phyloP scores from a whole-genome alignment of 2,113 vertebrate genomes.

The Chinchilla lanigera region DNA sequence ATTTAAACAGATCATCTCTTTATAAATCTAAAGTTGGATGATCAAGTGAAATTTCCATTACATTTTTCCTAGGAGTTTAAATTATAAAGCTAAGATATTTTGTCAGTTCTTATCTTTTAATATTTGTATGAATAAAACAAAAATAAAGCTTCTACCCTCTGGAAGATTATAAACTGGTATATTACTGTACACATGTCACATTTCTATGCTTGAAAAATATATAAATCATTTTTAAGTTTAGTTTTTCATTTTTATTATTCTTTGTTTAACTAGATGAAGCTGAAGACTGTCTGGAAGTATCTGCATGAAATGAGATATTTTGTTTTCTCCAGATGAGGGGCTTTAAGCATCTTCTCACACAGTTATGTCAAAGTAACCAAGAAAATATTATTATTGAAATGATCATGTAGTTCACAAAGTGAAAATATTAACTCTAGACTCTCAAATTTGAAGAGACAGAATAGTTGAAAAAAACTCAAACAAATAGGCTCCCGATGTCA shows the following conservation, averaged over 20 bases:
- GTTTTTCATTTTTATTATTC: constrained; percentile 39
- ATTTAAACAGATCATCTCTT: neutral
- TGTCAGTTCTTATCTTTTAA: constrained; percentile 58
- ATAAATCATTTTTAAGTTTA: neutral
- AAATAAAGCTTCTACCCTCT: constrained; percentile 47
- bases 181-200: neutral
- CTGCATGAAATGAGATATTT: constrained; percentile 5
- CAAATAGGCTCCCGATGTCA: neutral
- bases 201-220: constrained; percentile 31
- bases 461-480: neutral
- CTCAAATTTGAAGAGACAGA: neutral
- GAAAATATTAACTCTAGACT: neutral
- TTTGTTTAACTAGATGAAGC: constrained; percentile 16
- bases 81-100: constrained; percentile 54
- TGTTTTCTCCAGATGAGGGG: neutral
- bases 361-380: neutral
- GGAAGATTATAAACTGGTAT: constrained; percentile 45
- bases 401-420: constrained; percentile 32
- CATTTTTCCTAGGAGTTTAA: constrained; percentile 38
- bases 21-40: neutral
- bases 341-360: neutral
- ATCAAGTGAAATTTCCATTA: constrained; percentile 27
- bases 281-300: neutral
- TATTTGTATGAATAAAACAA: constrained; percentile 58
- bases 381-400: neutral